A percentile compares a stretch with the other conserved stretches of the same genome.
Evolutionary conservation across 2,797 vertebrate genomes (phyloP).

Genomic region (Danio choprae): DNA sequence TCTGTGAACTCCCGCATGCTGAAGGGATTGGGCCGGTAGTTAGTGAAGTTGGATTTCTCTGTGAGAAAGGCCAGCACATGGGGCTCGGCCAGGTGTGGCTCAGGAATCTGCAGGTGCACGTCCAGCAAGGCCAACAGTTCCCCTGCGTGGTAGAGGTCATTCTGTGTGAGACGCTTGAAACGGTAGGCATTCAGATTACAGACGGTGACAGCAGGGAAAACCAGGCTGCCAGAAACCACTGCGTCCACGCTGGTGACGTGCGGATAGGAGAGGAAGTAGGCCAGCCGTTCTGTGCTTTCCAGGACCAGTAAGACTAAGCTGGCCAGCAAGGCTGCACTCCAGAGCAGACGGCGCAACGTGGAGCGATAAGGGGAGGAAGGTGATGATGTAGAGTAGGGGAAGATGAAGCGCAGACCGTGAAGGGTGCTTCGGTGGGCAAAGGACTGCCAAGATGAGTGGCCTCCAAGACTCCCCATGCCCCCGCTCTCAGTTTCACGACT

Average conservation of each 20-base stretch:
- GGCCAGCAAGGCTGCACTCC: conserved; percentile 90
- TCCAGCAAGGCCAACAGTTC: conserved; percentile 94
- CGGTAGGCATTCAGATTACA: conserved; percentile 96
- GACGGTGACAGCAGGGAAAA: conserved; percentile 94
- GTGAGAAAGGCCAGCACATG: conserved; percentile 85
- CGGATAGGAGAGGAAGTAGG: conserved; percentile 95
- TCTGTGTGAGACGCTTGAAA: conserved; percentile 92
- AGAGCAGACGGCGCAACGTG: conserved; percentile 87
- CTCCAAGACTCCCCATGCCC: conserved; percentile 77
- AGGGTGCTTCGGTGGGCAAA: conserved; percentile 93
- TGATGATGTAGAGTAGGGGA: conserved; percentile 78
- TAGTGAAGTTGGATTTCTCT: conserved; percentile 92
- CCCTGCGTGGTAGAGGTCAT: conserved; percentile 95
- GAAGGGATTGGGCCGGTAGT: conserved; percentile 92
- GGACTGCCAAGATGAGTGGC: conserved; percentile 89
- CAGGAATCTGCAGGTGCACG: conserved; percentile 90
- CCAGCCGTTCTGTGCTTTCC: conserved; percentile 91
- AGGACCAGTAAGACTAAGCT: conserved; percentile 89
- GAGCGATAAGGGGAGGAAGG: conserved; percentile 70
- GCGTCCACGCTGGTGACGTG: conserved; percentile 95
- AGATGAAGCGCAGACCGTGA: conserved; percentile 93
- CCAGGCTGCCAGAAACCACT: conserved; percentile 89
- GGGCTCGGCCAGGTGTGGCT: conserved; percentile 92
- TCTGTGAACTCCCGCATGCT: conserved; percentile 97
- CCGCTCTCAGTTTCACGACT: conserved; percentile 80